phyloP scores from a whole-genome alignment of 2,113 vertebrate species.

The Pyrgilauda ruficollis region DNA sequence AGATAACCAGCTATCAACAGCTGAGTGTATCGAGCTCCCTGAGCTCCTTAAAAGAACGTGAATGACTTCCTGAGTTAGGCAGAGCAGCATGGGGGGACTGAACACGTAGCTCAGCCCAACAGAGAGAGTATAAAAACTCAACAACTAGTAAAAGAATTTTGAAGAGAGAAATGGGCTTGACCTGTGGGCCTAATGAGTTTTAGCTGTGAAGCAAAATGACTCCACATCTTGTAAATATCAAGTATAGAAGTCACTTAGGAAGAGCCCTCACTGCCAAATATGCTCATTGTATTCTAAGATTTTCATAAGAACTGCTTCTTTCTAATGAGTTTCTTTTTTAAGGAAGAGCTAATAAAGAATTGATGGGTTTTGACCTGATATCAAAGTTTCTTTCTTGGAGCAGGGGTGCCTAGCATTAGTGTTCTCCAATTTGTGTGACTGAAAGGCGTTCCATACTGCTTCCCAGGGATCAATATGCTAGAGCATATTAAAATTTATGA shows the following conservation, averaged over 20 bases:
- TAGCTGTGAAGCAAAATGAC: neutral
- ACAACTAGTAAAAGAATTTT: neutral
- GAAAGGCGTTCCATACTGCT: neutral
- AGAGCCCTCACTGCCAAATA: neutral
- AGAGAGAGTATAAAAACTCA: neutral
- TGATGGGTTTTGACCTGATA: neutral
- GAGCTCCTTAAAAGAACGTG: neutral
- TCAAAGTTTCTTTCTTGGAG: neutral
- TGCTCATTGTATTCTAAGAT: neutral
- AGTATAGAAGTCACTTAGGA: neutral
- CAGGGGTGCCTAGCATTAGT: neutral
- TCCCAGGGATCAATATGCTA: neutral
- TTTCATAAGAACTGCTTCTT: neutral
- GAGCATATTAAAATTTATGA: neutral
- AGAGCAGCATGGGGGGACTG: neutral
- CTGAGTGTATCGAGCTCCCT: neutral
- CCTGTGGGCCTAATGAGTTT: neutral
- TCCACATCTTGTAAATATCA: neutral
- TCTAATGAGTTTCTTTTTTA: neutral
- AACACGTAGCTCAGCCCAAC: neutral
- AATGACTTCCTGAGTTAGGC: neutral
- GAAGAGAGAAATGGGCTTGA: neutral
- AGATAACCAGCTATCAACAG: neutral
- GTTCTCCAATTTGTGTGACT: neutral
- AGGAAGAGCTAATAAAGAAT: neutral